phyloP scores from a whole-genome alignment of 2,888 invertebrate genomes.

The Stegana nigrithorax region DNA sequence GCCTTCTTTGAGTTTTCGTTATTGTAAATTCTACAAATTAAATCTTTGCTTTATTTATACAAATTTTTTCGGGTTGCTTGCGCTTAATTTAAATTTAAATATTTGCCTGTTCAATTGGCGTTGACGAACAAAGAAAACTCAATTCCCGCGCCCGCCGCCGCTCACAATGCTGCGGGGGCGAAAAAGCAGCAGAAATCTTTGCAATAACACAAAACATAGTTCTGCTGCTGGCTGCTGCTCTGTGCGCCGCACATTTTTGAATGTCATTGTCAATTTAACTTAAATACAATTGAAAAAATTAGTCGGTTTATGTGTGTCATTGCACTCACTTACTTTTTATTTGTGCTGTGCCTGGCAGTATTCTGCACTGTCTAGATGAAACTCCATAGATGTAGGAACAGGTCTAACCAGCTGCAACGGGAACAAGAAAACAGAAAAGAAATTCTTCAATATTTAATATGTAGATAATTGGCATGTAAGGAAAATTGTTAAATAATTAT shows the following conservation, averaged over 20 bases:
- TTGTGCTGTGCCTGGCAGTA: conserved; percentile 99
- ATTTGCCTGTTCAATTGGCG: conserved; percentile 8
- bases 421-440: conserved; percentile 44
- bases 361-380: conserved; percentile 98
- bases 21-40: too few species aligned
- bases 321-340: conserved; percentile 73
- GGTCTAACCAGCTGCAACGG: conserved; percentile 84
- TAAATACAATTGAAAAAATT: background rate
- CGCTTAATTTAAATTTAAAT: background rate
- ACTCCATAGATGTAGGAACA: conserved; percentile 96
- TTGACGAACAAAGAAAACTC: conserved; percentile 3
- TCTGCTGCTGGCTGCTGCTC: too few species aligned
- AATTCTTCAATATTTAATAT: conserved; percentile 24
- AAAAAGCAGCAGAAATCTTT: too few species aligned
- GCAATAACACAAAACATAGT: too few species aligned
- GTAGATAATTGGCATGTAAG: conserved; percentile 11
- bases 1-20: too few species aligned
- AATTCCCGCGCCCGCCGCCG: background rate
- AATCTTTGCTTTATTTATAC: too few species aligned
- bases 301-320: background rate
- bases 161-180: too few species aligned
- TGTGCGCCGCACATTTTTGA: too few species aligned
- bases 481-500: too few species aligned
- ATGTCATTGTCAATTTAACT: background rate
- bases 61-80: background rate